phyloP scores from a whole-genome alignment of 2,113 vertebrate genomes.

The Vidua chalybeata region DNA sequence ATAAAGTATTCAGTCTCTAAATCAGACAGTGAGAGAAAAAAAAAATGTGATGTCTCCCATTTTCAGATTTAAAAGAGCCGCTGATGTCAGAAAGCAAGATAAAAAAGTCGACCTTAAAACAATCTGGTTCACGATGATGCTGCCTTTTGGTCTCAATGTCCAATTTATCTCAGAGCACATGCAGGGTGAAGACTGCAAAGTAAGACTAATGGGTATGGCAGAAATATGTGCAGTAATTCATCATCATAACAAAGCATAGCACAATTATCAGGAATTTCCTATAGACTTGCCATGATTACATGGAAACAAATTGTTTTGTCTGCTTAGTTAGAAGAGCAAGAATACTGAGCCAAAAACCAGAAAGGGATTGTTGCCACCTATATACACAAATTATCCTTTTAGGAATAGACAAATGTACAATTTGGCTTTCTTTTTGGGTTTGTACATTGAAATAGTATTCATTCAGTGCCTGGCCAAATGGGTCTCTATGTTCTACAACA shows the following conservation, averaged over 20 bases:
- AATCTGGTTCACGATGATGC: background rate
- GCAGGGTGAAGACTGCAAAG: background rate
- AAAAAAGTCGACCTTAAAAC: background rate
- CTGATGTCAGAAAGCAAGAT: background rate
- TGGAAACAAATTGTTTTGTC: conserved; percentile 20
- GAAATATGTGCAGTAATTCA: conserved; percentile 42
- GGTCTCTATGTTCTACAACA: background rate
- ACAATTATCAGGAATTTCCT: conserved; percentile 50
- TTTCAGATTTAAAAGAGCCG: background rate
- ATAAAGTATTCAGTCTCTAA: background rate
- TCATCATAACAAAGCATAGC: conserved; percentile 46
- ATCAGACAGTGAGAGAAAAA: background rate
- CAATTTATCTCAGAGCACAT: conserved; percentile 1
- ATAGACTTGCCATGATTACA: conserved; percentile 32
- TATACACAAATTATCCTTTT: background rate
- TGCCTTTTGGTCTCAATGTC: background rate
- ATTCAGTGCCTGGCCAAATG: background rate
- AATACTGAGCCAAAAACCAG: background rate
- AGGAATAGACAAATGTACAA: background rate
- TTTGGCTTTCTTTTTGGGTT: background rate
- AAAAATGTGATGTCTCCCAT: background rate
- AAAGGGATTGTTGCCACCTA: background rate
- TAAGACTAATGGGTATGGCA: conserved; percentile 40
- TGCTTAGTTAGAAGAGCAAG: background rate
- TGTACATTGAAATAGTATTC: background rate